A percentile compares a stretch with the other conserved stretches of the same genome.
Evolutionary conservation across 2,797 vertebrate genomes (phyloP).

Genomic region (Cuniculus paca): DNA sequence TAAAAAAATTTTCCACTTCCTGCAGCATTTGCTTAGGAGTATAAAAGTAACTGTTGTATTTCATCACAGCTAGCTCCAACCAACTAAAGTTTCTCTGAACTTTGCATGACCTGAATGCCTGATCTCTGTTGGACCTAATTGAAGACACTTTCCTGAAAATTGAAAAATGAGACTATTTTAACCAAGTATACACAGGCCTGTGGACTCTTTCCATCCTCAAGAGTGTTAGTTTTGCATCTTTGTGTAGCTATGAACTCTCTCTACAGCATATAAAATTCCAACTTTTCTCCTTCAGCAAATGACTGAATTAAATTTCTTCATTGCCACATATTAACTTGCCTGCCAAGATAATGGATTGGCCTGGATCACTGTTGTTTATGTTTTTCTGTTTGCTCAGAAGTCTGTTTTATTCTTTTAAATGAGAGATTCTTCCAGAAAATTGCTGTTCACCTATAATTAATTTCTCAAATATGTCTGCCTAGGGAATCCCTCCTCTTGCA

Average conservation of each 20-base stretch:
- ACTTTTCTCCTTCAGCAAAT: not conserved
- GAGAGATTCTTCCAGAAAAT: not conserved
- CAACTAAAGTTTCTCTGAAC: slow-evolving; percentile 56
- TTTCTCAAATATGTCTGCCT: not conserved
- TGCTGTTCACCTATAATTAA: not conserved
- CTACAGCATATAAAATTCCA: not conserved
- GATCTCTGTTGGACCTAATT: slow-evolving; percentile 11
- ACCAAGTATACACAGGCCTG: not conserved
- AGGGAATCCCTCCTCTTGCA: not conserved
- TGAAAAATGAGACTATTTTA: slow-evolving; percentile 17
- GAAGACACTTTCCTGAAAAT: slow-evolving; percentile 66
- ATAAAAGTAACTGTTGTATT: slow-evolving; percentile 20
- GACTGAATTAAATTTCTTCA: not conserved
- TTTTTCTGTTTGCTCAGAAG: not conserved
- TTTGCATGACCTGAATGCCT: slow-evolving; percentile 63
- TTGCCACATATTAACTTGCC: not conserved
- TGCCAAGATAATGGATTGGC: not conserved
- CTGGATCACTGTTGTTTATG: not conserved
- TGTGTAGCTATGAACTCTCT: not conserved
- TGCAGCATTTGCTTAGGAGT: slow-evolving; percentile 39
- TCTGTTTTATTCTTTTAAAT: slow-evolving; percentile 6
- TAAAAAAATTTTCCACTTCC: slow-evolving; percentile 13
- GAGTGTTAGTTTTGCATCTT: not conserved
- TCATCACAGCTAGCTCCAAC: slow-evolving; percentile 40
- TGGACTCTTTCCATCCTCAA: not conserved